Conservation (phyloP, 2,113 vertebrate genomes). For the Eira barbara region DNA sequence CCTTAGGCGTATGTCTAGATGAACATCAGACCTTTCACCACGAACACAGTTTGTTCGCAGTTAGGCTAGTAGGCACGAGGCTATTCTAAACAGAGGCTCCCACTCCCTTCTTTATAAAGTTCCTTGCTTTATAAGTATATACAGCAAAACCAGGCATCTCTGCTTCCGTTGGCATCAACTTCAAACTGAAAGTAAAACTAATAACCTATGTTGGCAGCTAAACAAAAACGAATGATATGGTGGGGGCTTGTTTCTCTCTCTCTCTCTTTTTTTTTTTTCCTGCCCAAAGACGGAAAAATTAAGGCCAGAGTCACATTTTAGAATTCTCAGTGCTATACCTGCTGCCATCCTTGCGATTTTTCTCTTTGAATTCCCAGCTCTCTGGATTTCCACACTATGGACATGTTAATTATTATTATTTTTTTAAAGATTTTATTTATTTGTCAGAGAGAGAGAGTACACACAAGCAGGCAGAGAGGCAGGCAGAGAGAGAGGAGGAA, state of each 20-base stretch:
- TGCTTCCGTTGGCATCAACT: background rate
- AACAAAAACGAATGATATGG: background rate
- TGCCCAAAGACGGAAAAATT: slow-evolving; percentile 1
- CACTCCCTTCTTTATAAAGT: background rate
- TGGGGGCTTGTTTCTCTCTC: background rate
- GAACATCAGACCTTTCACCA: background rate
- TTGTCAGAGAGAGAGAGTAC: no score
- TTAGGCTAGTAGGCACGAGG: background rate
- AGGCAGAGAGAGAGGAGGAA: no score
- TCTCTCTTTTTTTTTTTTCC: background rate
- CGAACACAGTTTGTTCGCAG: background rate
- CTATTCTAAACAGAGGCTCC: background rate
- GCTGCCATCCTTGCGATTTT: background rate
- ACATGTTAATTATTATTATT: slow-evolving; percentile 39
- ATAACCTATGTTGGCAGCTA: background rate
- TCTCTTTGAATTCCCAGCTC: background rate
- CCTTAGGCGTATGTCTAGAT: background rate
- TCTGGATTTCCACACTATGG: background rate
- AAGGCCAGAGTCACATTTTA: background rate
- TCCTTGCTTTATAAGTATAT: background rate
- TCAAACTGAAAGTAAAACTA: slow-evolving; percentile 5
- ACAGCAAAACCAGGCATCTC: background rate
- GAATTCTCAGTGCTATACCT: background rate
- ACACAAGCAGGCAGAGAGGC: no score
- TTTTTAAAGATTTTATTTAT: no score